Evolutionary conservation across 2,113 vertebrate species (phyloP), one percentile per base, ranked within the genome.

Genomic region (Pelvicachromis taeniatus): DNA sequence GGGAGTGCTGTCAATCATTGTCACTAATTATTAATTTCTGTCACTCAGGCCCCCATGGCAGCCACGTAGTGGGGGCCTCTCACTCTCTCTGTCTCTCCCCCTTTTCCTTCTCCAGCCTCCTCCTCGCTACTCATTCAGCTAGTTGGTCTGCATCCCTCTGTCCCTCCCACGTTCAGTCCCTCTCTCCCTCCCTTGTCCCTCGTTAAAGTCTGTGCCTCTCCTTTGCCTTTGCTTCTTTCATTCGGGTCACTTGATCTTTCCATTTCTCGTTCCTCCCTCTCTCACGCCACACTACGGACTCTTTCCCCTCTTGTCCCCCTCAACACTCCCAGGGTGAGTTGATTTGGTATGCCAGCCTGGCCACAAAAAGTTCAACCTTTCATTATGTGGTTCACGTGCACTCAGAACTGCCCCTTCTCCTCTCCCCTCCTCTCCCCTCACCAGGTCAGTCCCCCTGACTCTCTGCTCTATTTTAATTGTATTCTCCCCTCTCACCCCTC

Each of bases 11-110:
- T 97, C 98, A 99, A 97, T 99, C 98, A 99, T 98, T 99, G 98
- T 99, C 98, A 99, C 98, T 99, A 98, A 99, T 99, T 99, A 99
- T 99, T 99, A 99, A 98, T 98, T 99, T 98, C 98, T 99, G 98
- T 99, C 98, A 99, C 98, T 99, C 98, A 98, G 94, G 96, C 97
- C 98, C 97, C 97, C 94, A 87, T 97, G 97, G 97, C 97, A 96
- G 97, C 96, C 93, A 92, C 53, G 54, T 90, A 92, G 90, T n/a
- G 35, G 89, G 92, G 89, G 89, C 85, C 91, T 88, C 91, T 90
- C 87, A 21, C 82, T 84, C 86, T 82, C 83, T 77, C 77, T 13
- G 23, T 70, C 77, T 53, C 81, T 88, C 48, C 58, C 82, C 89
- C 63, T 75, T 65, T 45, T 55, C 81, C 79, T 52, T 78, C 87